Conservation (phyloP, 2,888 invertebrate species). For the Pollenia angustigena region DNA sequence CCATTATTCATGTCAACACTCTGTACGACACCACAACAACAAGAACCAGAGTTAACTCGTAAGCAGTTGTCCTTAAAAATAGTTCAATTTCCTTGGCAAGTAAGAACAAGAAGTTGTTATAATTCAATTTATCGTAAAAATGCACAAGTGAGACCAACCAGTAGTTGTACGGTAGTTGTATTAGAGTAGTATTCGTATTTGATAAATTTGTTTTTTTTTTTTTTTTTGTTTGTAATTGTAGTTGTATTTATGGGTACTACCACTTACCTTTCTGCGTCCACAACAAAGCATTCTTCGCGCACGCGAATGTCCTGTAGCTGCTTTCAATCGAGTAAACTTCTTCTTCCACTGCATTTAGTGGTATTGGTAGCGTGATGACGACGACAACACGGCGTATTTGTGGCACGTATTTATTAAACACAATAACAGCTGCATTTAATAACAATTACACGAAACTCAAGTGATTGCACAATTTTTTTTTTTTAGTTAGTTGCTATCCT, state of each 20-base stretch:
- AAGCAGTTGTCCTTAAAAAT: slow-evolving; percentile 25
- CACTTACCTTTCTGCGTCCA: slow-evolving; percentile 95
- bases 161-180: not conserved
- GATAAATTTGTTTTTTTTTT: not conserved
- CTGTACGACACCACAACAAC: slow-evolving; percentile 5
- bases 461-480: slow-evolving; percentile 49
- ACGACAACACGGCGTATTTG: slow-evolving; percentile 76
- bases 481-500: slow-evolving; percentile 13
- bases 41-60: not conserved
- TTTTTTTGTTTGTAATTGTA: not conserved
- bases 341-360: slow-evolving; percentile 92
- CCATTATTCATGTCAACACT: slow-evolving; percentile 53
- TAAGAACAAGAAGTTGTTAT: slow-evolving; percentile 18
- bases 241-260: not conserved
- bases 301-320: slow-evolving; percentile 91
- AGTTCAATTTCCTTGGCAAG: slow-evolving; percentile 33
- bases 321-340: slow-evolving; percentile 92
- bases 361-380: slow-evolving; percentile 78
- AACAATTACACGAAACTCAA: slow-evolving; percentile 56
- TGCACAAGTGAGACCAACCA: slow-evolving; percentile 2
- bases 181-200: not conserved
- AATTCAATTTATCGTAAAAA: slow-evolving; percentile 43
- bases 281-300: slow-evolving; percentile 96
- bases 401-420: slow-evolving; percentile 76
- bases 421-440: slow-evolving; percentile 73